Base-by-base conservation (phyloP, 2,888 invertebrate genomes). In the Lottia gigantea region DNA sequence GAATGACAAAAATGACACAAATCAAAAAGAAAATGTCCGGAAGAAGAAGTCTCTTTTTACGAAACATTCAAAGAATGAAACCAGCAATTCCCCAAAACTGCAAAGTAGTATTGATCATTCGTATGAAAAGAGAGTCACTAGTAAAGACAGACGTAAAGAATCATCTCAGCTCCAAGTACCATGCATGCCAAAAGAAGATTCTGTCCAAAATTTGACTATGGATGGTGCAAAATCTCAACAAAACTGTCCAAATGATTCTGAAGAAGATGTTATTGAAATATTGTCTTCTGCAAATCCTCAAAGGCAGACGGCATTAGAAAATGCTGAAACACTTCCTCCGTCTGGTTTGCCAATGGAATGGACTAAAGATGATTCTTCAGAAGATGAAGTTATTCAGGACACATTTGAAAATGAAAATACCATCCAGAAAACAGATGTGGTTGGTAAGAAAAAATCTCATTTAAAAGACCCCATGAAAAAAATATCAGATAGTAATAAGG, bases 401-500 rank as follows among this genome's bases (percentile, higher is more conserved):
- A 23, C 55, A 19, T 55, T 55, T 19, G 23, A 23, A 46, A 46
- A 66, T 47, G 70, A 68, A 26, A 63, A 19, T 25, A 63, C 25
- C 15, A n/a, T 62, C 11, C 23, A 69, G 61, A 15, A 16, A 16
- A 25, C 46, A 11, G 47, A 47, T 61, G 16, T 14, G 15, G 45
- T 61, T 49, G 64, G 46, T 40, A 64, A 67, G 15, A 67, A 70
- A 46, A 49, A 66, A 66, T 25, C 55, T 66, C 14, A 25, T 0
- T 26, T 67, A 31, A 62, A 63, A 65, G 55, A 66, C 46, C 62
- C 62, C n/a, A 12, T 70, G 14, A 62, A 14, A 47, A 66, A 49
- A 15, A 70, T 62, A n/a, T 19, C 68, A 40, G 69, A 67, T 46
- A 62, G 47, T 62, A 46, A 67, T 62, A 46, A 68, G 15, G 71